Evolutionary conservation across 2,113 vertebrate species (phyloP).

Genomic region (Melanocharis versteri): DNA sequence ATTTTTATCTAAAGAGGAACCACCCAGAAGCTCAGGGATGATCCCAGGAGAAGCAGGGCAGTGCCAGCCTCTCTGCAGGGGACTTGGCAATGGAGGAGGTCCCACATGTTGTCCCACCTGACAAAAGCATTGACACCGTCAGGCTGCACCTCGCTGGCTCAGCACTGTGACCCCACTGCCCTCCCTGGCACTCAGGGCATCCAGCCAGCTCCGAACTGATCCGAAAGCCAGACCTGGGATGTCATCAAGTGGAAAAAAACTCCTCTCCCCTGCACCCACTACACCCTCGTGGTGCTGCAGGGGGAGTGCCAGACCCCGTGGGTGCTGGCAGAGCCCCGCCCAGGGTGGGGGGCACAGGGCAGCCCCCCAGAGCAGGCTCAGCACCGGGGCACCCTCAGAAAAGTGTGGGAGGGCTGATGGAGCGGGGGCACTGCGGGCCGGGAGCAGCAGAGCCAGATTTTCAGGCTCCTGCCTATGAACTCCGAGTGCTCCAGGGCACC

Average conservation of each 20-base stretch:
- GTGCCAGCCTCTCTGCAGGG: background rate
- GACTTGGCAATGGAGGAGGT: accelerated
- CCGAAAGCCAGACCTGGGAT: background rate
- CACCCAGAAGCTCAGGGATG: background rate
- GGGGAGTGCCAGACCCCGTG: background rate
- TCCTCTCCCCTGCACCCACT: background rate
- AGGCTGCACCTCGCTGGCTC: background rate
- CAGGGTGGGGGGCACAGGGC: background rate
- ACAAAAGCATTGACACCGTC: background rate
- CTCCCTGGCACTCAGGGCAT: accelerated
- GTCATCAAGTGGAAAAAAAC: background rate
- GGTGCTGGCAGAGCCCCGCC: background rate
- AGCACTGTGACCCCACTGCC: background rate
- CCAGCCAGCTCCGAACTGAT: background rate
- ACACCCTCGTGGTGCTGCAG: accelerated
- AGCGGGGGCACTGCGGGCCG: accelerated
- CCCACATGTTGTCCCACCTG: background rate
- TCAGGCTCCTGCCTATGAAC: conserved; percentile 9
- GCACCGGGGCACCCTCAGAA: background rate
- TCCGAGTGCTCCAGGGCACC: accelerated
- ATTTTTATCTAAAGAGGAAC: background rate
- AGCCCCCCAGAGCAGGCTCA: background rate
- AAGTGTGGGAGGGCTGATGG: accelerated
- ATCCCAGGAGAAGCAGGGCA: accelerated
- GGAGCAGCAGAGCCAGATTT: background rate